Evolutionary conservation across 2,113 vertebrate genomes (phyloP).

Genomic region (Epinephelus cyanopodus): DNA sequence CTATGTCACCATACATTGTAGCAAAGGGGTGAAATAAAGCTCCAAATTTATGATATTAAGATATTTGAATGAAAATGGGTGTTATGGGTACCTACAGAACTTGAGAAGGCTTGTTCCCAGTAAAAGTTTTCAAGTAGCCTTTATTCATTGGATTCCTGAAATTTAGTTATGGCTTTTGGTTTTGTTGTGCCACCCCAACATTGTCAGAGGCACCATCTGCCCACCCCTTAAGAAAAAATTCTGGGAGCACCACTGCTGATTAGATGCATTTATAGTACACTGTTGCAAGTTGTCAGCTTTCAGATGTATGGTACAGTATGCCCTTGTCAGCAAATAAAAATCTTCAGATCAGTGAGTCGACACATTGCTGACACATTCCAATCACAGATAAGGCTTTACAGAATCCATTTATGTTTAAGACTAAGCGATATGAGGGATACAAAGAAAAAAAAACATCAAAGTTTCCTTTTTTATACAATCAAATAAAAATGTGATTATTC

Average conservation of each 20-base stretch:
- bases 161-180: too few relatives aligned
- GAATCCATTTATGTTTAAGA: constrained; percentile 1
- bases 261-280: background rate
- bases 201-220: too few relatives aligned
- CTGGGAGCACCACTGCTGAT: background rate
- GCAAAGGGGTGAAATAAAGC: too few relatives aligned
- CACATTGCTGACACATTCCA: constrained; percentile 40
- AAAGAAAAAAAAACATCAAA: background rate
- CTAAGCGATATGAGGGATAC: background rate
- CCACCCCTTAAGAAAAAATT: too few relatives aligned
- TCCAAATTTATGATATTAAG: too few relatives aligned
- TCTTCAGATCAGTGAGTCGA: constrained; percentile 33
- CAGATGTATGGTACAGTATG: background rate
- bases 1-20: too few relatives aligned
- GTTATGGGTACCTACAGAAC: too few relatives aligned
- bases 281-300: constrained; percentile 13
- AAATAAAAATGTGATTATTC: background rate
- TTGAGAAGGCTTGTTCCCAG: too few relatives aligned
- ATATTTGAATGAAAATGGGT: too few relatives aligned
- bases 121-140: too few relatives aligned
- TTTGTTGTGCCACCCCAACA: too few relatives aligned
- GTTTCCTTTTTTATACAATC: background rate
- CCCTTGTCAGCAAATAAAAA: constrained; percentile 31
- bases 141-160: too few relatives aligned
- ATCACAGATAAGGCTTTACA: constrained; percentile 22